Evolutionary conservation across 2,888 invertebrate species (phyloP).

Genomic region (Limnephilus auricula): DNA sequence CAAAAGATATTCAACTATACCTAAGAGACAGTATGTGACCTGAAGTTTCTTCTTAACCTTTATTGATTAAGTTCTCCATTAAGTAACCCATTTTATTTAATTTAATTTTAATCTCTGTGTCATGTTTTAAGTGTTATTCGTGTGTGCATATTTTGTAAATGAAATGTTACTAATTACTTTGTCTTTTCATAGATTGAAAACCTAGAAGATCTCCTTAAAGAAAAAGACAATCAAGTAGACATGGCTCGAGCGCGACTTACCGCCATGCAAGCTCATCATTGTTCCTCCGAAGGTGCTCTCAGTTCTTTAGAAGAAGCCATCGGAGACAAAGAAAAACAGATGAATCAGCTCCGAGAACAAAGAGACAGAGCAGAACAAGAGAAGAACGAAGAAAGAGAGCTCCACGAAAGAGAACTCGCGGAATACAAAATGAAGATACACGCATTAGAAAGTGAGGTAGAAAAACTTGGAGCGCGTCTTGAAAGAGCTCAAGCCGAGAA

Average conservation of each 20-base stretch:
- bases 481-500: conserved; percentile 94
- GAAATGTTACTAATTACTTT: conserved; percentile 44
- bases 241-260: conserved; percentile 93
- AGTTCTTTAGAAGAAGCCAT: conserved; percentile 96
- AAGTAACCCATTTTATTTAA: neutral
- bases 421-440: conserved; percentile 97
- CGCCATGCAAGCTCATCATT: conserved; percentile 96
- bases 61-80: too few species aligned
- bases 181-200: conserved; percentile 89
- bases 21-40: neutral
- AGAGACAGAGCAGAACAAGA: conserved; percentile 97
- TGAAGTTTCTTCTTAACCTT: neutral
- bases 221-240: conserved; percentile 98
- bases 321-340: conserved; percentile 97
- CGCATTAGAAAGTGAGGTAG: conserved; percentile 93
- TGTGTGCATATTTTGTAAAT: conserved; percentile 51
- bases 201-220: conserved; percentile 96
- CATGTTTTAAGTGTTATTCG: neutral
- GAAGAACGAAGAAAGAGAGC: conserved; percentile 95
- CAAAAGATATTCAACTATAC: neutral
- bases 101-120: neutral
- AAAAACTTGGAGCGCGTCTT: conserved; percentile 90
- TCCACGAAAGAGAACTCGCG: conserved; percentile 94
- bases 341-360: conserved; percentile 95
- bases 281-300: conserved; percentile 94